Evolutionary conservation across 2,888 invertebrate genomes (phyloP).

Genomic region (Buathra laborator): DNA sequence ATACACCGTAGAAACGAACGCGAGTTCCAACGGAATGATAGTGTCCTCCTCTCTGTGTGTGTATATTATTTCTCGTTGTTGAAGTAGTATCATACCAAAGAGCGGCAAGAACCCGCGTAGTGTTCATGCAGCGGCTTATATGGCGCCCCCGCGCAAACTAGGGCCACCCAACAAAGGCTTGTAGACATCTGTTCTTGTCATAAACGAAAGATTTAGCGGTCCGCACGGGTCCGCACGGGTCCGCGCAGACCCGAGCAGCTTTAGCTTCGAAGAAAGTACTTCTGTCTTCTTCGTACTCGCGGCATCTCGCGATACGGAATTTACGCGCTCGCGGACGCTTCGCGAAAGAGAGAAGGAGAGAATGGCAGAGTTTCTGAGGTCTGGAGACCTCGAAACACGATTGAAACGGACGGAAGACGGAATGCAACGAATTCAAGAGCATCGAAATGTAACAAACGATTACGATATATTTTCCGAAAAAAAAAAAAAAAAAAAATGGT

Average conservation of each 20-base stretch:
- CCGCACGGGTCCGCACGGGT: constrained; percentile 43
- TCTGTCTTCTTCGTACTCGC: constrained; percentile 3
- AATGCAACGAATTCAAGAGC: neutral
- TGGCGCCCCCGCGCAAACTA: constrained; percentile 82
- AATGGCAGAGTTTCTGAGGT: neutral
- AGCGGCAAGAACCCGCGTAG: constrained; percentile 35
- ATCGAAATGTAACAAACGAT: neutral
- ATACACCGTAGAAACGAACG: constrained; percentile 8
- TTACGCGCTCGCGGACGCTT: constrained; percentile 24
- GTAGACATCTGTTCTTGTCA: constrained; percentile 85
- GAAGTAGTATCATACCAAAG: constrained; percentile 23
- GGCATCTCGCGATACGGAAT: neutral
- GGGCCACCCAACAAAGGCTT: constrained; percentile 81
- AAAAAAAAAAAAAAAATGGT: no score
- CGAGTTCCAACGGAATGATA: constrained; percentile 42
- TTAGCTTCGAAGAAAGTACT: constrained; percentile 21
- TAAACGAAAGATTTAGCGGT: constrained; percentile 75
- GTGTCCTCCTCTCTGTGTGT: constrained; percentile 21
- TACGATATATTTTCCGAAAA: no score
- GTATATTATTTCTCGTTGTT: constrained; percentile 42
- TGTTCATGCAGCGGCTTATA: constrained; percentile 76
- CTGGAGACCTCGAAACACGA: constrained; percentile 19
- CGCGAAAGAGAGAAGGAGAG: neutral
- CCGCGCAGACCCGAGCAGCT: constrained; percentile 38
- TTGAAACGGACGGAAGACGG: neutral